These are phyloP conservation scores for Dexiosoma caninum DNA, from an alignment of 2,888 invertebrate genomes.

Conservation along the genomic window DNA sequence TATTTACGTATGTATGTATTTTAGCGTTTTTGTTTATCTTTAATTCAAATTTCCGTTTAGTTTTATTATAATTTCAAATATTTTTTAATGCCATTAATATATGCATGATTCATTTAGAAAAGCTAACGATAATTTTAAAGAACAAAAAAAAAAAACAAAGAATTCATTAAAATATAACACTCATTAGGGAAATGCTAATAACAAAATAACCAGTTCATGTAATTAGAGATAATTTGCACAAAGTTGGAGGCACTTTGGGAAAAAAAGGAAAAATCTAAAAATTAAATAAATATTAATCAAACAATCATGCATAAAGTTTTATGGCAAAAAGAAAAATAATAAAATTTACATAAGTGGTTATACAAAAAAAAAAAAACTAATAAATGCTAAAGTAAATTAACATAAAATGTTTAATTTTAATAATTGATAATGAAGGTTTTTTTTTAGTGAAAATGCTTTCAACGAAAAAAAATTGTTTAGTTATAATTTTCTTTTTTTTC, in stretches of 20 bases:
- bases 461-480: background rate
- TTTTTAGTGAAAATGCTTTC: background rate
- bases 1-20: too few relatives aligned
- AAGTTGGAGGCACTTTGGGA: background rate
- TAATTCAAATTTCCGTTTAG: constrained; percentile 11
- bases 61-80: background rate
- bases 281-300: constrained; percentile 40
- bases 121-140: background rate
- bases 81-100: background rate
- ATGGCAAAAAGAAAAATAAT: background rate
- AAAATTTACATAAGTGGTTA: background rate
- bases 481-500: background rate
- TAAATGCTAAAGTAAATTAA: constrained; percentile 36
- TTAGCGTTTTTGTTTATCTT: background rate
- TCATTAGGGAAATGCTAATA: constrained; percentile 46
- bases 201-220: background rate
- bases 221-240: constrained; percentile 20
- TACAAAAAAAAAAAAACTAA: background rate
- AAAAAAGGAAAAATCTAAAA: background rate
- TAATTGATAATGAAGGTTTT: constrained; percentile 40
- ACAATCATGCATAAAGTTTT: background rate
- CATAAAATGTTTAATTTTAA: constrained; percentile 47
- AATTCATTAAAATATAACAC: constrained; percentile 18
- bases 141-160: constrained; percentile 35
- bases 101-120: background rate